Evolutionary conservation across 2,888 invertebrate genomes (phyloP), one percentile per base, ranked within the genome.

Genomic region (Maniola hyperantus): DNA sequence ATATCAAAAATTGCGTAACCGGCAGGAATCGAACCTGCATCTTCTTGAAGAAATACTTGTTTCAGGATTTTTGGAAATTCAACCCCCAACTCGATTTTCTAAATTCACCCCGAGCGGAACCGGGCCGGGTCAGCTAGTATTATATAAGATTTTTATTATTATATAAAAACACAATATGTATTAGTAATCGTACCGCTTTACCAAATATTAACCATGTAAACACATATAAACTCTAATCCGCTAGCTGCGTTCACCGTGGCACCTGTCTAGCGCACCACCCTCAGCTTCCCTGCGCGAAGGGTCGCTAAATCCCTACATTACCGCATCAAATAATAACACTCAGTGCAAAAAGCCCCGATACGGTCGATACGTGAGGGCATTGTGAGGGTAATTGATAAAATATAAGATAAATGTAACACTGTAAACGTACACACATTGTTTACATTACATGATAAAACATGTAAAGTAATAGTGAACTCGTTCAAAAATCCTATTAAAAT

Each of bases 251-350:
- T 57, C 73, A 73, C 65, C 76, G 69, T 73, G 67, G 58, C 66
- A 69, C 71, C 73, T 65, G 36, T 68, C 70, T 51, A 42, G 68
- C 68, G 61, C 57, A 66, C 77, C 78, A 42, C 78, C 78, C 76
- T 68, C 74, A 73, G 73, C 71, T 65, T 72, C 68, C 76, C 72
- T 70, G 71, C 70, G 61, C 75, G 69, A 77, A 79, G 79, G 77
- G 76, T 73, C 74, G 68, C 77, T 77, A 77, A 80, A 79, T 79
- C 80, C 78, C 77, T 81, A 82, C 83, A 82, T 80, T 83, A 84
- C 83, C 83, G 79, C 83, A 83, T 84, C 82, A 83, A 87, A 86
- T 83, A 86, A 85, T 84, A 85, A 83, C 81, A 80, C 79, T 80
- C 79, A 77, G 78, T 75, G 77, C 76, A 80, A 82, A 82, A 74